Evolutionary conservation across 2,888 invertebrate genomes (phyloP).

Genomic region (Melipona bicolor): DNA sequence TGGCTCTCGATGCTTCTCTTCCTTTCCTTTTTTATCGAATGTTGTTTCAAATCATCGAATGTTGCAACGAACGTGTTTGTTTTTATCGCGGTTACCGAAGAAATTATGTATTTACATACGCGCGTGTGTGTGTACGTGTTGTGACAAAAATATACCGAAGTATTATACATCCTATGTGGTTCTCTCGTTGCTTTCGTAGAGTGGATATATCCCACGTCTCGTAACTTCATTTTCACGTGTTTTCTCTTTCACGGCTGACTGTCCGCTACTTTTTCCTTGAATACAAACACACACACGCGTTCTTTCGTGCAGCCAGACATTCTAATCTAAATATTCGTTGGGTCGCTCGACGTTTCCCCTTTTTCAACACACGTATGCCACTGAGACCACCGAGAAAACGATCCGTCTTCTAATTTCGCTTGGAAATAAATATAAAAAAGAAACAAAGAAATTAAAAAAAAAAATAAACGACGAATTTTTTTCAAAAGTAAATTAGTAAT

Average conservation of each 20-base stretch:
- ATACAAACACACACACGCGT: background rate
- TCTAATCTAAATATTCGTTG: conserved; percentile 12
- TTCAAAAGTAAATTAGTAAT: too few relatives aligned
- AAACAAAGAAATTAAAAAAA: background rate
- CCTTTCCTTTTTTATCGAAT: background rate
- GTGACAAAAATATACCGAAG: background rate
- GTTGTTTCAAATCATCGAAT: background rate
- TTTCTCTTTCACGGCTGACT: background rate
- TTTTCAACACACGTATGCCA: background rate
- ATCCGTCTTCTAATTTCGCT: background rate
- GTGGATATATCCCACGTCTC: background rate
- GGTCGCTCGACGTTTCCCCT: too few relatives aligned
- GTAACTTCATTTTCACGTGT: conserved; percentile 5
- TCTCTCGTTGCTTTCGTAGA: background rate
- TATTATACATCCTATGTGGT: background rate
- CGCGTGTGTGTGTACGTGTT: background rate
- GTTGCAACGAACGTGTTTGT: conserved; percentile 1
- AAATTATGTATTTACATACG: background rate
- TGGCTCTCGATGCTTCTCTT: background rate
- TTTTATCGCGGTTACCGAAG: background rate
- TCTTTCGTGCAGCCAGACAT: background rate
- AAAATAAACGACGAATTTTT: background rate
- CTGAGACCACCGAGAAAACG: background rate
- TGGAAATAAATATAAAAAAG: background rate
- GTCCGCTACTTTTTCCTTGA: background rate